A percentile compares a stretch with the other conserved stretches of the same genome.
These are phyloP conservation scores for Astyanax mexicanus DNA, from an alignment of 2,797 vertebrate genomes.

Conservation along the genomic window DNA sequence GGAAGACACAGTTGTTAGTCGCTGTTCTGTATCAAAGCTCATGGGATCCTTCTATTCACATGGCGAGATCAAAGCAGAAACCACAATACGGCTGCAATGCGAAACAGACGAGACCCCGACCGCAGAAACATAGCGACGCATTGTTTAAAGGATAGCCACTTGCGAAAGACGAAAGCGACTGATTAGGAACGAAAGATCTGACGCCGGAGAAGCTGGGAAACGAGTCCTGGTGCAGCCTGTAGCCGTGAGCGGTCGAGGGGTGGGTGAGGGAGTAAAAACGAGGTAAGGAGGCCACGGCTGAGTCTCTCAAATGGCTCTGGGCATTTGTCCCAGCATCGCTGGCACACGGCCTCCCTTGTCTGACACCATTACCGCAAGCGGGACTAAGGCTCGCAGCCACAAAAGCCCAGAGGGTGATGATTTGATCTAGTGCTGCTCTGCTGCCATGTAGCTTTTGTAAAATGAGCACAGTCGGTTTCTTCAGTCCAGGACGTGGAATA, in stretches of 20 bases:
- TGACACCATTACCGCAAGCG: background rate
- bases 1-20: conserved; percentile 12
- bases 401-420: conserved; percentile 32
- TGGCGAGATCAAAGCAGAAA: conserved; percentile 37
- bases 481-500: background rate
- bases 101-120: conserved; percentile 27
- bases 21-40: conserved; percentile 18
- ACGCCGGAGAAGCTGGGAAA: background rate
- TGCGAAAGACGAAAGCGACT: conserved; percentile 21
- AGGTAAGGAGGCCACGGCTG: conserved; percentile 26
- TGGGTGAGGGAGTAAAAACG: background rate
- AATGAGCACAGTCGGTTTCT: background rate
- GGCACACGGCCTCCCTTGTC: background rate
- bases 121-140: conserved; percentile 25
- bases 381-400: conserved; percentile 11
- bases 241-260: background rate
- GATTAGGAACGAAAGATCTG: background rate
- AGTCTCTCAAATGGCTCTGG: conserved; percentile 13
- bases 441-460: conserved; percentile 16
- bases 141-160: conserved; percentile 15
- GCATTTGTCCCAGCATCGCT: conserved; percentile 20
- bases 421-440: conserved; percentile 8
- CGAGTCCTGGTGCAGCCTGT: background rate
- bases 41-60: conserved; percentile 25
- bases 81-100: conserved; percentile 23